phyloP scores from a whole-genome alignment of 2,797 vertebrate genomes.

The Neostethus bicornis region DNA sequence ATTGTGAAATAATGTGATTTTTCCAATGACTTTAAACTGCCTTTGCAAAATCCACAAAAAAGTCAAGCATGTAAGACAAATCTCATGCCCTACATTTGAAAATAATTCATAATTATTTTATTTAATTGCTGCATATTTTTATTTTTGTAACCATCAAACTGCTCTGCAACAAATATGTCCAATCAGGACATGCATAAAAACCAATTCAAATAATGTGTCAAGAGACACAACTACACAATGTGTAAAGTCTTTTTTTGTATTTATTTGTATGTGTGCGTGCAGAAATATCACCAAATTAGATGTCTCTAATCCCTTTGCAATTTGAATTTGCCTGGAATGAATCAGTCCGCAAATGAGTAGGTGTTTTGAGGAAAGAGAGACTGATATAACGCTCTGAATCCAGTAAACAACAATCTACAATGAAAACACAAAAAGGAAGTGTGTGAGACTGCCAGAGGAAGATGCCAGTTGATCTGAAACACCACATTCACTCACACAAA shows the following conservation, averaged over 20 bases:
- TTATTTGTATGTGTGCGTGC: conserved; percentile 46
- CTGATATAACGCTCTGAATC: conserved; percentile 69
- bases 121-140: too few species aligned
- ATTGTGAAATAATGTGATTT: too few species aligned
- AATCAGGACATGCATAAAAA: conserved; percentile 45
- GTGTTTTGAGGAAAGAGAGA: conserved; percentile 79
- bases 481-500: conserved; percentile 70
- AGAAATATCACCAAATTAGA: conserved; percentile 82
- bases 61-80: too few species aligned
- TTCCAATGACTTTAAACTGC: too few species aligned
- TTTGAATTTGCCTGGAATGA: conserved; percentile 80
- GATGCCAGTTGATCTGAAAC: conserved; percentile 77
- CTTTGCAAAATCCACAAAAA: too few species aligned
- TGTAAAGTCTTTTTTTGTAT: conserved; percentile 48
- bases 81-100: too few species aligned
- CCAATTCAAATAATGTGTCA: conserved; percentile 50
- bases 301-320: conserved; percentile 79
- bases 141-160: too few species aligned
- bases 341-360: conserved; percentile 79
- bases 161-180: conserved; percentile 35
- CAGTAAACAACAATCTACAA: conserved; percentile 79
- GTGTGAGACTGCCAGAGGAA: conserved; percentile 71
- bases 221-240: conserved; percentile 39
- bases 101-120: too few species aligned
- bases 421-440: conserved; percentile 71